Evolutionary conservation across 2,113 vertebrate genomes (phyloP).

Genomic region (Artemisiospiza belli): DNA sequence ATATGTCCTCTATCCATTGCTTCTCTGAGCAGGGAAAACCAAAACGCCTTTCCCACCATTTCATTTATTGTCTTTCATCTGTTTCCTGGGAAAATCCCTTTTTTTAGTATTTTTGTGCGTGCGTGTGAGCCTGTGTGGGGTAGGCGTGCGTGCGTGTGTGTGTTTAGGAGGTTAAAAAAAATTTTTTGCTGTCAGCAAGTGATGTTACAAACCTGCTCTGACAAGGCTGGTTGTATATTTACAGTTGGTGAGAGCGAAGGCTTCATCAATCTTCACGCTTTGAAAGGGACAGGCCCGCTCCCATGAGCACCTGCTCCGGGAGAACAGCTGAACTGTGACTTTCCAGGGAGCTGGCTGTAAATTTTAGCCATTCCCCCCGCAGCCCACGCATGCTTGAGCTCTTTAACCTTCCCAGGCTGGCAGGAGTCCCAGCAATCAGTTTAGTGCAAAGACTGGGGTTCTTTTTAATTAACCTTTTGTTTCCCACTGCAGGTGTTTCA

Average conservation of each 20-base stretch:
- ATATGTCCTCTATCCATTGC: background rate
- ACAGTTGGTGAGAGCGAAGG: slow-evolving; percentile 78
- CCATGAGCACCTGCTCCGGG: slow-evolving; percentile 76
- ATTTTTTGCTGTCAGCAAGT: slow-evolving; percentile 69
- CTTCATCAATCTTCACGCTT: slow-evolving; percentile 79
- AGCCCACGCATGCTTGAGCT: slow-evolving; percentile 62
- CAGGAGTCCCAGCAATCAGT: slow-evolving; percentile 66
- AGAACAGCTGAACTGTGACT: slow-evolving; percentile 80
- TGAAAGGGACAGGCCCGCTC: slow-evolving; percentile 70
- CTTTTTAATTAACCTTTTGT: slow-evolving; percentile 74
- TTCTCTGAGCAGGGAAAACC: background rate
- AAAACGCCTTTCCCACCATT: background rate
- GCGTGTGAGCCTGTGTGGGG: background rate
- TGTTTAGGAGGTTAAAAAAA: slow-evolving; percentile 65
- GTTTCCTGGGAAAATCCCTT: background rate
- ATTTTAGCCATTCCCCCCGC: slow-evolving; percentile 63
- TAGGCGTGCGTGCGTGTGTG: background rate
- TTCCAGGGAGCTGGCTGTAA: slow-evolving; percentile 71
- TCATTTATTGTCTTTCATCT: background rate
- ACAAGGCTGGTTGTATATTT: slow-evolving; percentile 82
- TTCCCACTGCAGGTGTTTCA: slow-evolving; percentile 64
- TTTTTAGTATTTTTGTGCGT: background rate
- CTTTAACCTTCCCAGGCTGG: slow-evolving; percentile 74
- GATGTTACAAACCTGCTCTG: slow-evolving; percentile 76
- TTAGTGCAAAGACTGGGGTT: slow-evolving; percentile 57